Percentiles rank a stretch among this genome's conserved stretches.
Evolutionary conservation across 2,888 invertebrate genomes (phyloP).

Genomic region (Lomographa bimaculata): DNA sequence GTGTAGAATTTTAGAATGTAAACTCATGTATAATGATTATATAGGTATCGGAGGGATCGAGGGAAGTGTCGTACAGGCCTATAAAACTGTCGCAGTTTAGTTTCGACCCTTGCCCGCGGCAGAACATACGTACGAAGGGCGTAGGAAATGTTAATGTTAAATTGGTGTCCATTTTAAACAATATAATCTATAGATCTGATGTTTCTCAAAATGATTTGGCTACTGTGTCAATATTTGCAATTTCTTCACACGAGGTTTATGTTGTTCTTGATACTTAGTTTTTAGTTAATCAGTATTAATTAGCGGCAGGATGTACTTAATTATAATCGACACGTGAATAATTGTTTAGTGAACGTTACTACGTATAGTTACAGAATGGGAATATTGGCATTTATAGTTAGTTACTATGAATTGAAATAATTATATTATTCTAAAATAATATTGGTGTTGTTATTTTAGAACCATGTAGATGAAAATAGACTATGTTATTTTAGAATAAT

Average conservation of each 20-base stretch:
- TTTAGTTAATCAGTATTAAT: slow-evolving; percentile 26
- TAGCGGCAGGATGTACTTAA: slow-evolving; percentile 60
- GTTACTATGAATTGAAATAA: slow-evolving; percentile 83
- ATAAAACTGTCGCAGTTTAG: slow-evolving; percentile 47
- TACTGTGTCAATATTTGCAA: slow-evolving; percentile 28
- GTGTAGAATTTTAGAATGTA: slow-evolving; percentile 65
- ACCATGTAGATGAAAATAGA: background rate
- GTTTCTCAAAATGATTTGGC: slow-evolving; percentile 40
- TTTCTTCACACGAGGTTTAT: background rate
- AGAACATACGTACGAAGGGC: slow-evolving; percentile 1
- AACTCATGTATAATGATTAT: slow-evolving; percentile 54
- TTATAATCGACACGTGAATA: slow-evolving; percentile 54
- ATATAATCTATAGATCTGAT: slow-evolving; percentile 33
- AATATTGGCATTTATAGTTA: slow-evolving; percentile 81
- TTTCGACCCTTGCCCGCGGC: slow-evolving; percentile 5
- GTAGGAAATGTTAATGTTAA: slow-evolving; percentile 33
- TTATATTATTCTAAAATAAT: slow-evolving; percentile 84
- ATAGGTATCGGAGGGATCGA: slow-evolving; percentile 42
- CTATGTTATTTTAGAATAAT: too few species aligned
- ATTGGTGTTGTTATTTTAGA: slow-evolving; percentile 71
- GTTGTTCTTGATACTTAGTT: slow-evolving; percentile 2
- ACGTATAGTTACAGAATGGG: slow-evolving; percentile 68
- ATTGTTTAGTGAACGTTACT: slow-evolving; percentile 65
- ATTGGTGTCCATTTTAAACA: slow-evolving; percentile 43
- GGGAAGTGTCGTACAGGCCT: slow-evolving; percentile 61